Base-by-base conservation (phyloP, 2,888 invertebrate species). In the Erannis defoliaria region DNA sequence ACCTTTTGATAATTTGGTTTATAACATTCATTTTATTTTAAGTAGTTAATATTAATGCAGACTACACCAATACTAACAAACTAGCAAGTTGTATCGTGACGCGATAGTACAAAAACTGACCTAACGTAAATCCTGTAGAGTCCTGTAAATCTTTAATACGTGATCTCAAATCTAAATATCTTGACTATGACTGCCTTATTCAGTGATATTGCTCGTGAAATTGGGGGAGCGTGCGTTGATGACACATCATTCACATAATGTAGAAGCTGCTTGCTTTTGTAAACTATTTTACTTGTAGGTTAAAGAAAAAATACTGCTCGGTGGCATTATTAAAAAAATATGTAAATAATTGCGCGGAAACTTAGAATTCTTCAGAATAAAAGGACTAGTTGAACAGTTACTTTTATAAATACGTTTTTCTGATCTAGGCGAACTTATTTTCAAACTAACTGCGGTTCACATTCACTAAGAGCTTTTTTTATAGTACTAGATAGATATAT, bases 141-240 rank as follows among this genome's bases (percentile, higher is more conserved):
- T n/a, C n/a, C 14, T 31, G 31, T 31, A 46, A 31, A 46, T 31
- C 18, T 33, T 14, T 6, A 31, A 18, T 35, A 26, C 21, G 29
- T 26, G 38, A 19, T 49, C 43, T 43, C n/a, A 14, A 18, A 38
- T 5, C 12, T 6, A 51, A 49, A 19, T 5, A 31, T 10, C 18
- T 55, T 61, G 61, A 26, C 12, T 5, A 33, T 18, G 5, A 62
- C 63, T 70, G 71, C 66, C 66, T 68, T 80, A 86, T 84, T 83
- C 81, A 77, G 81, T 80, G 81, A 80, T 84, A 83, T 85, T 81
- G 77, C 82, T 80, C 79, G 82, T 82, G 81, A 85, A 83, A 84
- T 85, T 85, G 84, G 73, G 55, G 59, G 56, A 65, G 62, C 68
- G 62, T 64, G 49, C 58, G 50, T 62, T 65, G 70, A 73, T 67